Percentiles rank a stretch among this genome's conserved stretches.
phyloP scores from a whole-genome alignment of 2,888 invertebrate species.

The Ashinkailepas kermadecensis region DNA sequence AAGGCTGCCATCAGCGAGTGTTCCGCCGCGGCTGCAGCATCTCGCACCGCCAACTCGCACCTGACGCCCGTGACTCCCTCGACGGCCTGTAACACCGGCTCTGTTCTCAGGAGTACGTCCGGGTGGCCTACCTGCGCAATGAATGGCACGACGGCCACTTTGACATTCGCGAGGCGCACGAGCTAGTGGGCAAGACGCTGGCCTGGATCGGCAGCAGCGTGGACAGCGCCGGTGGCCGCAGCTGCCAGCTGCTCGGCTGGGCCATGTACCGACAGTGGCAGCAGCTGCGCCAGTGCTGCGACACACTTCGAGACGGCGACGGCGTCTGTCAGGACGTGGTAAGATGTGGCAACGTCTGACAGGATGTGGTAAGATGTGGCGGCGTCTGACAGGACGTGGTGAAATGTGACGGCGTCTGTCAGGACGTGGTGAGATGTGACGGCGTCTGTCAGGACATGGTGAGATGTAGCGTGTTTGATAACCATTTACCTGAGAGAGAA shows the following conservation, averaged over 20 bases:
- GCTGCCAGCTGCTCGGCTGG: slow-evolving; percentile 58
- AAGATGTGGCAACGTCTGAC: background rate
- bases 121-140: slow-evolving; percentile 71
- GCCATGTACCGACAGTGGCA: slow-evolving; percentile 60
- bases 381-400: too few relatives aligned
- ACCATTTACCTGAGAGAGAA: too few relatives aligned
- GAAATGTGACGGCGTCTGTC: too few relatives aligned
- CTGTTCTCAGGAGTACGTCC: slow-evolving; percentile 46
- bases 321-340: background rate
- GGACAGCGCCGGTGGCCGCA: slow-evolving; percentile 43
- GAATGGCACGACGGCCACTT: slow-evolving; percentile 83
- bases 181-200: slow-evolving; percentile 76
- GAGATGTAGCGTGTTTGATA: background rate
- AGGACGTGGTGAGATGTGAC: too few relatives aligned
- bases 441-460: background rate
- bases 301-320: slow-evolving; percentile 31
- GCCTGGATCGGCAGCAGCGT: slow-evolving; percentile 52
- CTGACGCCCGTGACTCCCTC: too few relatives aligned
- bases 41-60: too few relatives aligned
- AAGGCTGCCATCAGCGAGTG: too few relatives aligned
- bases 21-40: too few relatives aligned
- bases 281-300: slow-evolving; percentile 36
- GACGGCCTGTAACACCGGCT: too few relatives aligned
- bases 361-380: too few relatives aligned
- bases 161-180: slow-evolving; percentile 62